Evolutionary conservation across 1,140 invertebrate genomes (phyloP).

Genomic region (Subanguina moxae): DNA sequence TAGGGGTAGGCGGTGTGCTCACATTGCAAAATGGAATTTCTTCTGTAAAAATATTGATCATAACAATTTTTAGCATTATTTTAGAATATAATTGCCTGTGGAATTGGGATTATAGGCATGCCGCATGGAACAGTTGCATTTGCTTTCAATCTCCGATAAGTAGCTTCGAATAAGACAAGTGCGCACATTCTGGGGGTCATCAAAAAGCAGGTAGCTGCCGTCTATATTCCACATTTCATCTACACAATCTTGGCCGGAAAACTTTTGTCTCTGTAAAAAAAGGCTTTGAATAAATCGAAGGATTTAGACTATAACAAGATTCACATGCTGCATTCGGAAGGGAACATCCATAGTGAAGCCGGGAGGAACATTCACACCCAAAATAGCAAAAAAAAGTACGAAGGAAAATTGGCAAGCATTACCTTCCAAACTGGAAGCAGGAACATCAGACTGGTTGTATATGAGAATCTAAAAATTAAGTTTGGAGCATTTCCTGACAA

Average conservation of each 20-base stretch:
- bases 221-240: constrained; percentile 45
- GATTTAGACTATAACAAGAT: not conserved
- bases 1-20: not conserved
- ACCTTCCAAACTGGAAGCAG: constrained; percentile 45
- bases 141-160: constrained; percentile 48
- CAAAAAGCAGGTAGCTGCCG: constrained; percentile 30
- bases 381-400: too few relatives aligned
- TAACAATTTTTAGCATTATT: not conserved
- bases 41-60: constrained; percentile 2
- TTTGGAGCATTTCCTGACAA: not conserved
- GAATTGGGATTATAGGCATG: constrained; percentile 42
- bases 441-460: constrained; percentile 58
- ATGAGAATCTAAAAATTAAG: constrained; percentile 31
- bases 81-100: constrained; percentile 19
- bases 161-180: constrained; percentile 55
- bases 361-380: constrained; percentile 54
- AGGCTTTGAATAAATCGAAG: constrained; percentile 19
- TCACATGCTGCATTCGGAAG: constrained; percentile 57
- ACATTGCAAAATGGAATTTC: constrained; percentile 8
- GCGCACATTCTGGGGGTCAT: constrained; percentile 42
- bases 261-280: constrained; percentile 47
- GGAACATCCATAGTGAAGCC: constrained; percentile 59
- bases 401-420: too few relatives aligned
- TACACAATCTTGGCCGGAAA: constrained; percentile 53
- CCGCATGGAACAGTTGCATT: constrained; percentile 52